These are phyloP conservation scores for Mastigias papua DNA, from an alignment of 30 jellyfish, hydroid and myxozoan species.

Conservation along the genomic window DNA sequence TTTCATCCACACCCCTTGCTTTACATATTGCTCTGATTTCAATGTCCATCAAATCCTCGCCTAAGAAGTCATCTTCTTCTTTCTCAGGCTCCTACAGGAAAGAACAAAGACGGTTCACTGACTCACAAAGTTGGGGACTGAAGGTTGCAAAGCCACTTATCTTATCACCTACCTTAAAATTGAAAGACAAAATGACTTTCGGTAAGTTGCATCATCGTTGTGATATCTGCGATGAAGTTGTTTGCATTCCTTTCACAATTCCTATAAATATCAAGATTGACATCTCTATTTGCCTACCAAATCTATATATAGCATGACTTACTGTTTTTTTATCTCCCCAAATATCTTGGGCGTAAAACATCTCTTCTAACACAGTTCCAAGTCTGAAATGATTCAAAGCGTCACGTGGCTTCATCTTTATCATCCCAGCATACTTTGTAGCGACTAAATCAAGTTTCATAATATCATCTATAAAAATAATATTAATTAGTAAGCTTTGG, in stretches of 20 bases:
- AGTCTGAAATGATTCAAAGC: slow-evolving; percentile 63
- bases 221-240: too few species aligned
- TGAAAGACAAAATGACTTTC: too few species aligned
- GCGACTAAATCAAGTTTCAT: slow-evolving; percentile 51
- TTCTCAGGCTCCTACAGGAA: slow-evolving; percentile 11
- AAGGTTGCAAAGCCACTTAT: too few species aligned
- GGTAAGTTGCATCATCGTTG: too few species aligned
- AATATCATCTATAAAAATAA: not conserved
- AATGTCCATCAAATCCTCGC: slow-evolving; percentile 67
- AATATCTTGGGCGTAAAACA: slow-evolving; percentile 68
- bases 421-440: slow-evolving; percentile 62
- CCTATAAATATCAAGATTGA: too few species aligned
- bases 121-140: too few species aligned
- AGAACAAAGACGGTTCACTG: too few species aligned
- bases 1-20: slow-evolving; percentile 46
- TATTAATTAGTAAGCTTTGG: not conserved
- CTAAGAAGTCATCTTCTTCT: slow-evolving; percentile 54
- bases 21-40: slow-evolving; percentile 78
- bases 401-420: slow-evolving; percentile 59
- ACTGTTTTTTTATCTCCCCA: slow-evolving; percentile 46
- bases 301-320: too few species aligned
- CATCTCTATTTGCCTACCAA: too few species aligned
- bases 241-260: too few species aligned
- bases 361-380: slow-evolving; percentile 74
- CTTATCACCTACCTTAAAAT: too few species aligned